Evolutionary conservation across 1,140 invertebrate species (phyloP).

Genomic region (Chionoecetes opilio): DNA sequence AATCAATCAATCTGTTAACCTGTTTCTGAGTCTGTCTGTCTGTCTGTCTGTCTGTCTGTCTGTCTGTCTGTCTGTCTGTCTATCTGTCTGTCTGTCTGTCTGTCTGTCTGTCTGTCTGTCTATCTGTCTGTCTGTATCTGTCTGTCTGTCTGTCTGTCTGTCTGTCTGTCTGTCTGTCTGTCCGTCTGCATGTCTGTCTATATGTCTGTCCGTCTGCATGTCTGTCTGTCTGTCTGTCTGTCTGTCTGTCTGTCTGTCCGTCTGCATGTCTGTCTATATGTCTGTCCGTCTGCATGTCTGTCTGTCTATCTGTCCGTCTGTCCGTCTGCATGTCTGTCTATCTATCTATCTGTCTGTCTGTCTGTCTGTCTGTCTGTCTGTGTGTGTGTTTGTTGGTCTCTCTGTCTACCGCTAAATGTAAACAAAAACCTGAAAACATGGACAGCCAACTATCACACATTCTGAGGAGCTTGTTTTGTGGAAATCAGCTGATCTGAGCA

Average conservation of each 20-base stretch:
- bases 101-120: too few species aligned
- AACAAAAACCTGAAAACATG: background rate
- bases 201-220: background rate
- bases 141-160: background rate
- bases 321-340: background rate
- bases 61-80: too few species aligned
- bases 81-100: too few species aligned
- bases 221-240: background rate
- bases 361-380: background rate
- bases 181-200: background rate
- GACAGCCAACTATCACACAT: background rate
- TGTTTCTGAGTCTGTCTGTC: background rate
- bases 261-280: background rate
- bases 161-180: background rate
- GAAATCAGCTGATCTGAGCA: background rate
- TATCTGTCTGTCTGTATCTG: too few species aligned
- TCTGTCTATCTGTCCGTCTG: background rate
- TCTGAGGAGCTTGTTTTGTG: background rate
- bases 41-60: too few species aligned
- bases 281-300: background rate
- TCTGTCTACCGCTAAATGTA: background rate
- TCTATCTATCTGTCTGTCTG: background rate
- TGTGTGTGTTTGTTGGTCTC: background rate
- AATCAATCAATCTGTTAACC: background rate
- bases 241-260: background rate